A percentile compares a stretch with the other conserved stretches of the same genome.
These are phyloP conservation scores for Portunus trituberculatus DNA, from an alignment of 1,140 invertebrate species.

Conservation along the genomic window DNA sequence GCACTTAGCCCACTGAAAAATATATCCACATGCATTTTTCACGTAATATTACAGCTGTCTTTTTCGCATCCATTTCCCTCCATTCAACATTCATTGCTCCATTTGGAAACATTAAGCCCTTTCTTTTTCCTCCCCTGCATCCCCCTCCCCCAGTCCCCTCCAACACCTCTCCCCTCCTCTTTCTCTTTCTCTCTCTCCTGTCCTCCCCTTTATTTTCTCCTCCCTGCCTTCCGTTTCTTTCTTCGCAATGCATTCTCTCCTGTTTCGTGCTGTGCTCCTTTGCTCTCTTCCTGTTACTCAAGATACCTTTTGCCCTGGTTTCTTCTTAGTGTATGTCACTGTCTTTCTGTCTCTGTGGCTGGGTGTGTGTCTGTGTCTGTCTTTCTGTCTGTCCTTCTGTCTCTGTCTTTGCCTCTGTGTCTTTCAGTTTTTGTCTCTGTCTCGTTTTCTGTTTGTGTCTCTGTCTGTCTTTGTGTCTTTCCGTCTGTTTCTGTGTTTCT, in stretches of 20 bases:
- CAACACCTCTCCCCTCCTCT: background rate
- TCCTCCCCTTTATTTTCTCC: background rate
- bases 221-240: background rate
- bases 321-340: background rate
- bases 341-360: background rate
- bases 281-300: too few relatives aligned
- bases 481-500: background rate
- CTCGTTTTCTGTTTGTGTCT: background rate
- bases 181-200: background rate
- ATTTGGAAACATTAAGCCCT: slow-evolving; percentile 14
- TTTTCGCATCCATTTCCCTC: slow-evolving; percentile 4
- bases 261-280: background rate
- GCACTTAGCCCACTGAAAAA: slow-evolving; percentile 8
- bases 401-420: background rate
- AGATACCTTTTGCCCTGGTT: too few relatives aligned
- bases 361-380: background rate
- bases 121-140: background rate
- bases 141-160: background rate
- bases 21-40: slow-evolving; percentile 9
- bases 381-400: background rate
- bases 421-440: background rate
- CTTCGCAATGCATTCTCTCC: background rate
- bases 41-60: slow-evolving; percentile 23
- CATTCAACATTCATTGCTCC: slow-evolving; percentile 21
- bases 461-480: background rate